A percentile compares a stretch with the other conserved stretches of the same genome.
phyloP scores from a whole-genome alignment of 1,140 invertebrate genomes.

The Pomacea maculata region DNA sequence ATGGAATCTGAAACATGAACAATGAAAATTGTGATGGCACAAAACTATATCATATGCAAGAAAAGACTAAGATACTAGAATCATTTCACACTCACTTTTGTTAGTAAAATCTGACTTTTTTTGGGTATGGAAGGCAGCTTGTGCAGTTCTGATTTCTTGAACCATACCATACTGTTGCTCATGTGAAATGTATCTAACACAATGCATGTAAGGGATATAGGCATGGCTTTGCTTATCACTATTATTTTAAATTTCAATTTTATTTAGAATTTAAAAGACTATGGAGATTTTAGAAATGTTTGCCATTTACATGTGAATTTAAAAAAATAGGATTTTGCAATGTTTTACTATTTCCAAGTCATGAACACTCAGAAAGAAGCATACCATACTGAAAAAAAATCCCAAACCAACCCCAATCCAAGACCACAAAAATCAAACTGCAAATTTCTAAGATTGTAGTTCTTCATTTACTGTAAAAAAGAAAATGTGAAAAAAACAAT shows the following conservation, averaged over 20 bases:
- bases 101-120: neutral
- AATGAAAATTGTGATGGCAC: neutral
- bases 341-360: neutral
- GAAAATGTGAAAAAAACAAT: neutral
- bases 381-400: neutral
- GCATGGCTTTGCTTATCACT: too few relatives aligned
- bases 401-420: neutral
- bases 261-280: too few relatives aligned
- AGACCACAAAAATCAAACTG: neutral
- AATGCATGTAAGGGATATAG: too few relatives aligned
- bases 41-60: neutral
- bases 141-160: neutral
- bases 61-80: neutral
- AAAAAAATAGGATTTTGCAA: too few relatives aligned
- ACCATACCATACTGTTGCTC: neutral
- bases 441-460: neutral
- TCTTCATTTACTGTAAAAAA: neutral
- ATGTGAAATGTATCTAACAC: neutral
- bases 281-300: too few relatives aligned
- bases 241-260: too few relatives aligned
- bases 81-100: neutral
- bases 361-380: neutral
- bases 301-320: too few relatives aligned
- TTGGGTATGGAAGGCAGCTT: neutral
- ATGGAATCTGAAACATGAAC: conserved; percentile 10